Evolutionary conservation across 2,113 vertebrate species (phyloP).

Genomic region (Bubo scandiacus): DNA sequence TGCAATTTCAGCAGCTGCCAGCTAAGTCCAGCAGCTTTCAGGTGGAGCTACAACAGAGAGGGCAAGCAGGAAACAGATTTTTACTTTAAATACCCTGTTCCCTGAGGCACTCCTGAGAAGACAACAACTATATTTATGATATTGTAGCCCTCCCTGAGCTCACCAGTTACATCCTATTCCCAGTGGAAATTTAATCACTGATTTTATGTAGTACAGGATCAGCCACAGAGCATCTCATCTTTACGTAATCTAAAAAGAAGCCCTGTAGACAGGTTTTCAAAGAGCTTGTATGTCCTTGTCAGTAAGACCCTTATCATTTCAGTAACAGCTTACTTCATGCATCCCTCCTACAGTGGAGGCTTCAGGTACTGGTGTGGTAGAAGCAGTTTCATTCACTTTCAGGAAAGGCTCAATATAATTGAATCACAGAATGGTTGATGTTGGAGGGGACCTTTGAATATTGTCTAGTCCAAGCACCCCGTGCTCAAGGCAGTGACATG

Average conservation of each 20-base stretch:
- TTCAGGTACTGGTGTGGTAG: neutral
- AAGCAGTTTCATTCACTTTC: neutral
- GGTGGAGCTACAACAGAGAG: neutral
- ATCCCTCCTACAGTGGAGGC: neutral
- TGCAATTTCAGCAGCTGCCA: neutral
- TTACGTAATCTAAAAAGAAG: neutral
- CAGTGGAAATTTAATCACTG: conserved; percentile 28
- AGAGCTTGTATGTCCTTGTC: neutral
- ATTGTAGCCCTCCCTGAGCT: neutral
- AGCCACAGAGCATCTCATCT: neutral
- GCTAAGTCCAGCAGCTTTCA: neutral
- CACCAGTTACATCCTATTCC: neutral
- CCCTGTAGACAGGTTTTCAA: neutral
- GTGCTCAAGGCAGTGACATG: too few relatives aligned
- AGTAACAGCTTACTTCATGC: neutral
- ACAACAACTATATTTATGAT: neutral
- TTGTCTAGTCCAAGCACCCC: neutral
- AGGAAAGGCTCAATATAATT: neutral
- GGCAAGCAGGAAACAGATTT: neutral
- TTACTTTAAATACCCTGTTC: neutral
- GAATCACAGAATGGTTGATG: neutral
- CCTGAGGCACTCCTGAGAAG: neutral
- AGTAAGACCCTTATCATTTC: neutral
- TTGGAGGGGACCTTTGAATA: neutral
- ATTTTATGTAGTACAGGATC: conserved; percentile 10